Evolutionary conservation across 2,797 vertebrate genomes (phyloP).

Genomic region (Onychomys leucogaster): DNA sequence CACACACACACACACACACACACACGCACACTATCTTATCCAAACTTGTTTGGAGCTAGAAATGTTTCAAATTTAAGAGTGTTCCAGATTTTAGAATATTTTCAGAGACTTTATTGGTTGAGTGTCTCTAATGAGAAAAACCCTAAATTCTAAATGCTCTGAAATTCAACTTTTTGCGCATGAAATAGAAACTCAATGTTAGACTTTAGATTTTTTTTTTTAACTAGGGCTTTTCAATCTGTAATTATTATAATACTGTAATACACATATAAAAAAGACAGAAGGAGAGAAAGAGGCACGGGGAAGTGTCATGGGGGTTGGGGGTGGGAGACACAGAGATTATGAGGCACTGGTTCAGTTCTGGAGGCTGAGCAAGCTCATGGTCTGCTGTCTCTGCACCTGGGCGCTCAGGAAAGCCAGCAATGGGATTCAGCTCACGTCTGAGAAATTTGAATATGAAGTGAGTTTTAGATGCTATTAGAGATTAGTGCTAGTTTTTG

Average conservation of each 20-base stretch:
- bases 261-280: not conserved
- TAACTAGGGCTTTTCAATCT: not conserved
- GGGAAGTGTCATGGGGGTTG: not conserved
- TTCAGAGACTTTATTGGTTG: not conserved
- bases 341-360: not conserved
- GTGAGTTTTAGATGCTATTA: constrained; percentile 47
- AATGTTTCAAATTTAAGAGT: not conserved
- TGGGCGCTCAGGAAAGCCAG: not conserved
- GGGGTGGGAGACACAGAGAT: no score
- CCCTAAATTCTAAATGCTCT: not conserved
- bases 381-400: not conserved
- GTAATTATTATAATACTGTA: not conserved
- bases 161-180: not conserved
- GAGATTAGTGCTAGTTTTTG: constrained; percentile 54
- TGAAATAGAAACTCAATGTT: not conserved
- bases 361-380: not conserved
- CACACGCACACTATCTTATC: not conserved
- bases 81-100: not conserved
- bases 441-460: constrained; percentile 62
- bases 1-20: not conserved
- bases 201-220: not conserved
- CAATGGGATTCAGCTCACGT: not conserved
- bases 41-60: not conserved
- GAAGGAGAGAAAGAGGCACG: not conserved
- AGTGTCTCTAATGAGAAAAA: constrained; percentile 9